phyloP scores from a whole-genome alignment of 2,113 vertebrate species.

The Puffinus mauretanicus region DNA sequence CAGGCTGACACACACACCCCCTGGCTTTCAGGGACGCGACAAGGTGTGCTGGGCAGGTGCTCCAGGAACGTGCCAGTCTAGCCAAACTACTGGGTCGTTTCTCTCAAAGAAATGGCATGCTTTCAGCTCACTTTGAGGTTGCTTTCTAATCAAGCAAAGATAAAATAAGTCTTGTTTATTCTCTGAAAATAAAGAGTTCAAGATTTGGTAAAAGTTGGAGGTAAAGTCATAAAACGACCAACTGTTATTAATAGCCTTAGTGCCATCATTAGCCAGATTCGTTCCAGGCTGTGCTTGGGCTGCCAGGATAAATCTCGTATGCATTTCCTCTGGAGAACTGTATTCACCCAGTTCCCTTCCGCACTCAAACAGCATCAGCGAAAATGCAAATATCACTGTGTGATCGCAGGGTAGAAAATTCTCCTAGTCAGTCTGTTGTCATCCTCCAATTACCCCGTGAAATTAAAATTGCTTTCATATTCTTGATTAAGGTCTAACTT shows the following conservation, averaged over 20 bases:
- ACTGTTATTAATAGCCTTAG: neutral
- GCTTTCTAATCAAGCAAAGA: neutral
- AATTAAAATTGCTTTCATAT: neutral
- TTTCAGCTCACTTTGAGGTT: neutral
- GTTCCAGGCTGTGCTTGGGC: neutral
- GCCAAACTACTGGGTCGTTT: neutral
- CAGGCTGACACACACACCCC: fast-evolving
- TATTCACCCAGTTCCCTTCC: neutral
- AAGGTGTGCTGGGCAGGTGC: neutral
- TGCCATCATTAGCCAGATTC: neutral
- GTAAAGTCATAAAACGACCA: neutral
- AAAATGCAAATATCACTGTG: neutral
- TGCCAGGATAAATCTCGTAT: neutral
- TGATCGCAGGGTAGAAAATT: neutral
- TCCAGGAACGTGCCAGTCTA: neutral
- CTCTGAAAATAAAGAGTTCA: neutral
- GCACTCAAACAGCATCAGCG: neutral
- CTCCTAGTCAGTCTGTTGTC: neutral
- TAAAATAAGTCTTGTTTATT: neutral
- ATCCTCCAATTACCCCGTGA: neutral
- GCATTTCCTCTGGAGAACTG: neutral
- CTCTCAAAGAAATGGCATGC: neutral
- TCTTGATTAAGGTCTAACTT: neutral
- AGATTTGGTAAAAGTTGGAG: neutral
- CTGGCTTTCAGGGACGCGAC: fast-evolving